Evolutionary conservation across 1,140 invertebrate species (phyloP).

Genomic region (Laodelphax striatellus): DNA sequence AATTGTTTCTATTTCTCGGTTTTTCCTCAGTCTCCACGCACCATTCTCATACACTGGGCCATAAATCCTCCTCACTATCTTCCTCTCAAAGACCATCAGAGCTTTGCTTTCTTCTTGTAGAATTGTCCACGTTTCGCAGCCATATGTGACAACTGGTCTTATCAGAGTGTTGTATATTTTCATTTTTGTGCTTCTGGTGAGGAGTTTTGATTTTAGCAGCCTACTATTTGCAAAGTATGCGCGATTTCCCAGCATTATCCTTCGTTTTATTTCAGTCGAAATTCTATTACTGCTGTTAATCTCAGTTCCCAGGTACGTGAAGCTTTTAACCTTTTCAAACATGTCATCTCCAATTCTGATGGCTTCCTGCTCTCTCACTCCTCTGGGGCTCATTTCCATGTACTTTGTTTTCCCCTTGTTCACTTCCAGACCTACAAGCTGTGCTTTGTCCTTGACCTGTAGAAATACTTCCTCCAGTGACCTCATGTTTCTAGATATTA

Average conservation of each 20-base stretch:
- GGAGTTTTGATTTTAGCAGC: background rate
- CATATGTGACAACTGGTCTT: too few relatives aligned
- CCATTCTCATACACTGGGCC: too few relatives aligned
- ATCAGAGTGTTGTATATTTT: background rate
- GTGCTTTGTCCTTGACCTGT: background rate
- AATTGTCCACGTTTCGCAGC: too few relatives aligned
- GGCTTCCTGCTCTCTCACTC: background rate
- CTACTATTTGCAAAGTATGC: background rate
- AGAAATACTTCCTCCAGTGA: background rate
- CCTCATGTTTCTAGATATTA: background rate
- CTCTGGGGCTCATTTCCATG: background rate
- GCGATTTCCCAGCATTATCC: background rate
- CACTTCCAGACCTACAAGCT: background rate
- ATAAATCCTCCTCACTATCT: too few relatives aligned
- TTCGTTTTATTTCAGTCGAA: background rate
- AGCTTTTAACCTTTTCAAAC: background rate
- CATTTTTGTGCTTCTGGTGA: background rate
- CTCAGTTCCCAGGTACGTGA: background rate
- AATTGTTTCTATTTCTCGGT: too few relatives aligned
- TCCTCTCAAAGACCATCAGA: too few relatives aligned
- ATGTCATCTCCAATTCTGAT: background rate
- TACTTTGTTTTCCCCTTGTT: background rate
- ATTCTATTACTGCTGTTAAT: background rate
- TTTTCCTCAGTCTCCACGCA: too few relatives aligned
- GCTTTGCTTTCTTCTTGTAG: too few relatives aligned